A percentile compares a stretch with the other conserved stretches of the same genome.
Conservation (phyloP, 2,888 invertebrate species). For the Aricia artaxerxes region DNA sequence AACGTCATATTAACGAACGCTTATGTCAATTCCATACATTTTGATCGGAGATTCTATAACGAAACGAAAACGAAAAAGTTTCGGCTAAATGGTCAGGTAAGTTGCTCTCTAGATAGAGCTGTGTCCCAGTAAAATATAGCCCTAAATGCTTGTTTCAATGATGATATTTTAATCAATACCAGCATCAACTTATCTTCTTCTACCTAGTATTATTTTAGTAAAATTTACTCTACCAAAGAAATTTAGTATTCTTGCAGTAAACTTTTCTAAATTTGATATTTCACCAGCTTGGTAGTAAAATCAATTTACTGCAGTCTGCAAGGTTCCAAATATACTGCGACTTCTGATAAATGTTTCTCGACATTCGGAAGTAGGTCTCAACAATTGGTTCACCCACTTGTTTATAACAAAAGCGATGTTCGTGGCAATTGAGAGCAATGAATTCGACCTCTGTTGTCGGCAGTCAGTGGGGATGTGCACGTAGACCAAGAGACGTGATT, state of each 20-base stretch:
- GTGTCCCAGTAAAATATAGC: too few species aligned
- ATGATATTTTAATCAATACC: too few species aligned
- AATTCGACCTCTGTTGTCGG: conserved; percentile 59
- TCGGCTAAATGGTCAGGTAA: too few species aligned
- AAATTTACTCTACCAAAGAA: not conserved
- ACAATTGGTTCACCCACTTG: conserved; percentile 44
- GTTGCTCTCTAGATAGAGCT: too few species aligned
- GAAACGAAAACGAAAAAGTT: too few species aligned
- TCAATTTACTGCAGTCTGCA: not conserved
- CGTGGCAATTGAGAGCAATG: conserved; percentile 66
- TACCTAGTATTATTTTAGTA: too few species aligned
- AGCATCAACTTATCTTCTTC: too few species aligned
- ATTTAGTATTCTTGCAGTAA: not conserved
- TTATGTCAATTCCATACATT: too few species aligned
- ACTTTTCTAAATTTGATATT: not conserved
- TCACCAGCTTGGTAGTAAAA: not conserved
- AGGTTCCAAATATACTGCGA: conserved; percentile 15
- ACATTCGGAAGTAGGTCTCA: conserved; percentile 40
- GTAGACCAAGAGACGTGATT: not conserved
- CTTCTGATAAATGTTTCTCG: conserved; percentile 10
- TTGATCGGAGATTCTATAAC: too few species aligned
- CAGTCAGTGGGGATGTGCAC: conserved; percentile 38
- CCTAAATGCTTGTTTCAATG: too few species aligned
- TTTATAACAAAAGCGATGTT: conserved; percentile 51
- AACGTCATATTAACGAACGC: too few species aligned